These are phyloP conservation scores for Drosophila malerkotliana DNA, from an alignment of 1,140 invertebrate species.

Conservation along the genomic window DNA sequence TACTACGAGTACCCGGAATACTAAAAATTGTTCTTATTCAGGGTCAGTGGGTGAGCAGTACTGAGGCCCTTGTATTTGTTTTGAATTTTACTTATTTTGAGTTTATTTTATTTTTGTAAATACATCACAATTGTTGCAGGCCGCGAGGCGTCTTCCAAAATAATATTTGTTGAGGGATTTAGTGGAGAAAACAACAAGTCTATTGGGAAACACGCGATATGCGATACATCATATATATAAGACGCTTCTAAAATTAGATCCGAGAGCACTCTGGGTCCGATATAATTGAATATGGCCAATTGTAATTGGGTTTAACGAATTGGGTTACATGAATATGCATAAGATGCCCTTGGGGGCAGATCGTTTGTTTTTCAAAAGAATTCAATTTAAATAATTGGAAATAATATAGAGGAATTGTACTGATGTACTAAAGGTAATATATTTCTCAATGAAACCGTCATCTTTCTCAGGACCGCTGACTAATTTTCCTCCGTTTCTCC, in stretches of 20 bases:
- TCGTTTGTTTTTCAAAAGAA: constrained; percentile 2
- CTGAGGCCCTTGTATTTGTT: constrained; percentile 34
- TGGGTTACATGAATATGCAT: constrained; percentile 35
- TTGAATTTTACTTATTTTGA: constrained; percentile 27
- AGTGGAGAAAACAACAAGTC: constrained; percentile 18
- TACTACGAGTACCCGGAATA: neutral
- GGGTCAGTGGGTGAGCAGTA: constrained; percentile 40
- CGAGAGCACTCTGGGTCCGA: constrained; percentile 1
- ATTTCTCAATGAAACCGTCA: constrained; percentile 3
- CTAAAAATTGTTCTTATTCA: constrained; percentile 44
- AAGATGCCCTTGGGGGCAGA: constrained; percentile 1
- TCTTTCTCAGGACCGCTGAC: constrained; percentile 16
- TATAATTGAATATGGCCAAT: constrained; percentile 29
- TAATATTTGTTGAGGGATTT: constrained; percentile 29
- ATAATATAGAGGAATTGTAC: neutral
- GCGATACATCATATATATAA: constrained; percentile 37
- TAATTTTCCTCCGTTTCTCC: constrained; percentile 22
- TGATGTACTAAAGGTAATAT: no score
- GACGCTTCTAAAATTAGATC: constrained; percentile 36
- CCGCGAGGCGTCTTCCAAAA: constrained; percentile 13
- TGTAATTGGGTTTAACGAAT: constrained; percentile 35
- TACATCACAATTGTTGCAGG: constrained; percentile 25
- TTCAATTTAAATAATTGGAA: neutral
- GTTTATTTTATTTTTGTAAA: constrained; percentile 41
- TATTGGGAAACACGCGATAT: constrained; percentile 39